Conservation (phyloP, 2,113 vertebrate species). For the Nothocercus nigrocapillus region DNA sequence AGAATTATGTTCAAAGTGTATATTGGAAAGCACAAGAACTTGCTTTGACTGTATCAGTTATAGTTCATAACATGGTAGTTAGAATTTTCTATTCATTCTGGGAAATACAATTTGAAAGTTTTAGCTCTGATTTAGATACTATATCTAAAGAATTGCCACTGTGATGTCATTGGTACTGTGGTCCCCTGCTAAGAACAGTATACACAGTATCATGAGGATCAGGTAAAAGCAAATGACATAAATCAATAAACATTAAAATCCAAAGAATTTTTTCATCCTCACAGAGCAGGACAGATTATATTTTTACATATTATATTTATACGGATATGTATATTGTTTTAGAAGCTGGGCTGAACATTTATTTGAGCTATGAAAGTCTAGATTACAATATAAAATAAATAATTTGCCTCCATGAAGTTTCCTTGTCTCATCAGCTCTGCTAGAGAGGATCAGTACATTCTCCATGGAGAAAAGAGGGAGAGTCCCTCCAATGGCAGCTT, state of each 20-base stretch:
- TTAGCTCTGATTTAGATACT: background rate
- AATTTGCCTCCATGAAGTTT: background rate
- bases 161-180: background rate
- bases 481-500: background rate
- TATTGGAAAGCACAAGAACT: background rate
- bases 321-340: background rate
- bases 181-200: background rate
- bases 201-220: background rate
- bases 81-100: background rate
- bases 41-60: background rate
- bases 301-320: too few species aligned
- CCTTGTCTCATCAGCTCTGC: background rate
- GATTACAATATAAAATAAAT: background rate
- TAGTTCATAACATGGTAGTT: background rate
- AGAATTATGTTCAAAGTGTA: background rate
- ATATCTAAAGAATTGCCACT: background rate
- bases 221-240: background rate
- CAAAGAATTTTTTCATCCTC: accelerated
- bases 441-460: background rate
- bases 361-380: background rate
- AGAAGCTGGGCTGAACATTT: background rate
- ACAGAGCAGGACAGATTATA: background rate
- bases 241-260: background rate
- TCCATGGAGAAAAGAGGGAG: background rate
- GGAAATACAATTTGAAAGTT: background rate